Conservation (phyloP, 2,113 vertebrate species). For the Polypterus bichir region DNA sequence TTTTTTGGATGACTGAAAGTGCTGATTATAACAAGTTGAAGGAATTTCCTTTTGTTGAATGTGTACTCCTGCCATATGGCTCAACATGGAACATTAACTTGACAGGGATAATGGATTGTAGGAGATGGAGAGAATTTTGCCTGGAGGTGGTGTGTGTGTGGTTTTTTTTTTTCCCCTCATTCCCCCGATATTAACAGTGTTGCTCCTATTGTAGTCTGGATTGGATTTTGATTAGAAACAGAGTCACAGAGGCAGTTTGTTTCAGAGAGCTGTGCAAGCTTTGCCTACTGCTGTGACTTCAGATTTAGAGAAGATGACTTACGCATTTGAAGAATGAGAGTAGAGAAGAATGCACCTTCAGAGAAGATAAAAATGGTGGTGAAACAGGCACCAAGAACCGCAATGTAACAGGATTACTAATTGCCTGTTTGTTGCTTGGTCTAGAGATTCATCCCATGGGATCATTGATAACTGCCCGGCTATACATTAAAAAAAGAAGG, state of each 20-base stretch:
- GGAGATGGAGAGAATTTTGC: slow-evolving; percentile 69
- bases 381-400: slow-evolving; percentile 30
- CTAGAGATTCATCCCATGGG: slow-evolving; percentile 55
- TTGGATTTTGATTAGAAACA: too few relatives aligned
- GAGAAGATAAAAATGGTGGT: slow-evolving; percentile 31
- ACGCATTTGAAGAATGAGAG: too few relatives aligned
- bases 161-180: too few relatives aligned
- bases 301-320: too few relatives aligned
- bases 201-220: slow-evolving; percentile 55
- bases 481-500: slow-evolving; percentile 39
- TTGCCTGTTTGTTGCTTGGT: slow-evolving; percentile 44
- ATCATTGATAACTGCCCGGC: slow-evolving; percentile 46
- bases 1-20: slow-evolving; percentile 69
- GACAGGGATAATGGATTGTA: slow-evolving; percentile 81
- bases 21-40: slow-evolving; percentile 79
- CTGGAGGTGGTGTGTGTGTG: slow-evolving; percentile 37
- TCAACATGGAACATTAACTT: slow-evolving; percentile 84
- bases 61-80: slow-evolving; percentile 75
- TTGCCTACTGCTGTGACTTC: too few relatives aligned
- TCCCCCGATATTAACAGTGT: slow-evolving; percentile 34
- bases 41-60: slow-evolving; percentile 75
- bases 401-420: slow-evolving; percentile 43
- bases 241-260: too few relatives aligned
- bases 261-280: too few relatives aligned
- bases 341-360: too few relatives aligned